Evolutionary conservation across 2,888 invertebrate species (phyloP), one percentile per base, ranked within the genome.

Genomic region (Andrena flavipes): DNA sequence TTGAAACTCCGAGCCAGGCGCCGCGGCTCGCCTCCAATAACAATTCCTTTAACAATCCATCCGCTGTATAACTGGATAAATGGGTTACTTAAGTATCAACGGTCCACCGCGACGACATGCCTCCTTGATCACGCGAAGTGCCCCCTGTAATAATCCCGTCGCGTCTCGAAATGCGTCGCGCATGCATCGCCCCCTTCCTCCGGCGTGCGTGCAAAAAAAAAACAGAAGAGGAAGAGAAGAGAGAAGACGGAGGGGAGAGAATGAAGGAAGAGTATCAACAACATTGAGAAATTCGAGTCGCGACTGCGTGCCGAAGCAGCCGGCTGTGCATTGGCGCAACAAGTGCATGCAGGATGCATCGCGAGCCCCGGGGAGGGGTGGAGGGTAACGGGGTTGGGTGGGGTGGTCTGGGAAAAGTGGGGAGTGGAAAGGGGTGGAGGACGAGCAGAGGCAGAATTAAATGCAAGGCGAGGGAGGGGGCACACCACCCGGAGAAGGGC

Each of bases 291-390:
- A 85, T 82, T 80, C 75, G 84, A 84, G 85, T 82, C 72, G 80
- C 84, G 84, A 63, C 80, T 77, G 84, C 84, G 84, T 80, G 67
- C 82, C 74, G 42, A 29, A 67, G 48, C 76, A 77, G 85, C 86
- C 77, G 76, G 85, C 78, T 87, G 86, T 87, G 87, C 84, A 82
- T 79, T 81, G 89, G 85, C 91, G 92, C 93, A 93, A 93, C 93
- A 93, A 93, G 93, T 93, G 92, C 89, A 91, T 85, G 81, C 88
- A 85, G 88, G 83, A 89, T 90, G 90, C 90, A 90, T 85, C 84
- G 20, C 54, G 76, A 63, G n/a, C 10, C 54, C 49, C 29, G 35
- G 75, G 56, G 75, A 51, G 73, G 65, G 64, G 68, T 77, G 54
- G 59, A 62, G 81, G 75, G 69, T 29, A 67, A 74, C 69, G 68